Conservation (phyloP, 2,888 invertebrate species). For the Monochamus alternatus region DNA sequence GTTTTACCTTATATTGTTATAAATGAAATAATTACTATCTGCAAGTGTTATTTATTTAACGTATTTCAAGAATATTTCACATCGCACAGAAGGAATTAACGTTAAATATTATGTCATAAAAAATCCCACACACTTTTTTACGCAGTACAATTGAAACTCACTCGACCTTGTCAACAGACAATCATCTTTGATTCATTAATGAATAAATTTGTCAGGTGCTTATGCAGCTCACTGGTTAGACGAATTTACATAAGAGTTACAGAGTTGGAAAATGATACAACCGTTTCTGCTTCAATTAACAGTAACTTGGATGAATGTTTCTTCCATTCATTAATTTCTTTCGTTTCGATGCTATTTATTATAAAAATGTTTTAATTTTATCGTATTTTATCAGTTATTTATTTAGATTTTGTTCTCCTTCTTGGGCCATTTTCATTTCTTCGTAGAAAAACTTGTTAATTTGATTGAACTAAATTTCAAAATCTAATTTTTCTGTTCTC, state of each 20-base stretch:
- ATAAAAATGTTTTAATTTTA: too few relatives aligned
- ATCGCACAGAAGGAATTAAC: neutral
- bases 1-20: too few relatives aligned
- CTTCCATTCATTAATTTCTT: too few relatives aligned
- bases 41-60: neutral
- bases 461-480: too few relatives aligned
- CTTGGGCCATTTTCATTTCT: too few relatives aligned
- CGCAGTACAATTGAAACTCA: neutral
- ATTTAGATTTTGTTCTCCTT: too few relatives aligned
- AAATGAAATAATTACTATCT: too few relatives aligned
- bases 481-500: too few relatives aligned
- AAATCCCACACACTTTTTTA: constrained; percentile 7
- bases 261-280: neutral
- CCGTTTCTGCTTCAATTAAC: neutral
- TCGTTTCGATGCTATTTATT: too few relatives aligned
- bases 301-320: neutral
- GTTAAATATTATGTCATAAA: constrained; percentile 17
- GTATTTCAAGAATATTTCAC: neutral
- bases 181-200: constrained; percentile 19
- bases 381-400: too few relatives aligned
- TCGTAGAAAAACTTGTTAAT: too few relatives aligned
- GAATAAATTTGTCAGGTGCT: constrained; percentile 21
- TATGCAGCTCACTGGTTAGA: constrained; percentile 11
- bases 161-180: constrained; percentile 14
- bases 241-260: constrained; percentile 19